phyloP scores from a whole-genome alignment of 2,797 vertebrate genomes.

The Corythornis leucogaster region DNA sequence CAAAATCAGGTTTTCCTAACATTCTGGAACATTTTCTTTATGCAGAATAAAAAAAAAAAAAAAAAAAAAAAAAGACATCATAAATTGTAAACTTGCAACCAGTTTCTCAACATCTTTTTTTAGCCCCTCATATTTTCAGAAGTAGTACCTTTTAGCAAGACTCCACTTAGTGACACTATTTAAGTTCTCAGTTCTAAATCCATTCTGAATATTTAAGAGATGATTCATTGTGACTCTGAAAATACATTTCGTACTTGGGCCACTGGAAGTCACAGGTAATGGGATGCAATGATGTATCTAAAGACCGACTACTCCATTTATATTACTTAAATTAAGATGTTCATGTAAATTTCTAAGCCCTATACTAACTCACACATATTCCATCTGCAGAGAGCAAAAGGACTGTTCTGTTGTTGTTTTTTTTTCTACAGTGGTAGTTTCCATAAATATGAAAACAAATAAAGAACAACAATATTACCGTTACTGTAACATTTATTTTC shows the following conservation, averaged over 20 bases:
- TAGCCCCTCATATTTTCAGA: neutral
- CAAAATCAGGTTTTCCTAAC: neutral
- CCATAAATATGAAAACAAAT: neutral
- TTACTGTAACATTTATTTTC: neutral
- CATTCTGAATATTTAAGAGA: neutral
- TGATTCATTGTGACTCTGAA: neutral
- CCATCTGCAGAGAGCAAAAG: neutral
- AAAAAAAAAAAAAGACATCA: neutral
- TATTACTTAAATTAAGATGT: neutral
- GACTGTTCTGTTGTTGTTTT: neutral
- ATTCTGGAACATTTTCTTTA: neutral
- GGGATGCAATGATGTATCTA: neutral
- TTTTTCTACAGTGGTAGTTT: neutral
- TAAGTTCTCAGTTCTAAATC: neutral
- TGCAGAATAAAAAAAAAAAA: neutral
- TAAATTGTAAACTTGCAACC: neutral
- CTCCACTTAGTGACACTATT: neutral
- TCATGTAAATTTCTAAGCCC: neutral
- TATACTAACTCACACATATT: neutral
- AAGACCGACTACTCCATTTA: neutral
- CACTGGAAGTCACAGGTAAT: neutral
- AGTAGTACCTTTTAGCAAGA: neutral
- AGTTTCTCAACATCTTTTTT: neutral
- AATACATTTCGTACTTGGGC: neutral
- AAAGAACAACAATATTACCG: neutral